Conservation (phyloP, 2,797 vertebrate genomes). For the Spea hammondii region DNA sequence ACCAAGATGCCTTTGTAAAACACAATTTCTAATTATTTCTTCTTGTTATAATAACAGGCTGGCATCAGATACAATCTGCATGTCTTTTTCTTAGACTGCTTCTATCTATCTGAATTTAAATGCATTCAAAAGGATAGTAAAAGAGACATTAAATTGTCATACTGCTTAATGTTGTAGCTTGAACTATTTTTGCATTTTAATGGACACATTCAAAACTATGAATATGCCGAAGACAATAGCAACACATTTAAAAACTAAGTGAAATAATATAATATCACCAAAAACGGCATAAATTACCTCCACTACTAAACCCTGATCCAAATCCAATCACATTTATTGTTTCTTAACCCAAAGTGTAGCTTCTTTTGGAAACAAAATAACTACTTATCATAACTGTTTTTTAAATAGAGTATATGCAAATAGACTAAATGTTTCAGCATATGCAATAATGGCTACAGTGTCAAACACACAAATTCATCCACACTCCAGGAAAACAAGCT, state of each 20-base stretch:
- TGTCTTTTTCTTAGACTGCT: conserved; percentile 48
- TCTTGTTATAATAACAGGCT: conserved; percentile 49
- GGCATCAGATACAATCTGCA: conserved; percentile 34
- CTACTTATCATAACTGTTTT: background rate
- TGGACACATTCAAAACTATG: conserved; percentile 16
- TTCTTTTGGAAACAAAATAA: background rate
- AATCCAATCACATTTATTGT: too few relatives aligned
- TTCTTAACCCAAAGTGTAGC: background rate
- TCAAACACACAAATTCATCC: too few relatives aligned
- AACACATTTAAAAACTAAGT: conserved; percentile 10
- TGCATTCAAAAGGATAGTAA: conserved; percentile 45
- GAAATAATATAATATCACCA: conserved; percentile 13
- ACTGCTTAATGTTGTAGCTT: conserved; percentile 22
- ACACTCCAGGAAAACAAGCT: too few relatives aligned
- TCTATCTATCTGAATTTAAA: conserved; percentile 57
- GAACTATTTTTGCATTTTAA: conserved; percentile 13
- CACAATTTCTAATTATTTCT: conserved; percentile 48
- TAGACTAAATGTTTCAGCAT: background rate
- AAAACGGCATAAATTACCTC: background rate
- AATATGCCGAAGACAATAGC: background rate
- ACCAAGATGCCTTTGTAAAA: conserved; percentile 31
- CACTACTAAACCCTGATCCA: background rate
- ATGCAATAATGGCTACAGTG: too few relatives aligned
- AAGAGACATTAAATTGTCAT: conserved; percentile 44
- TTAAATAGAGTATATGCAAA: background rate